Percentiles rank a stretch among this genome's conserved stretches.
Evolutionary conservation across 2,888 invertebrate species (phyloP).

Genomic region (Polyommatus icarus): DNA sequence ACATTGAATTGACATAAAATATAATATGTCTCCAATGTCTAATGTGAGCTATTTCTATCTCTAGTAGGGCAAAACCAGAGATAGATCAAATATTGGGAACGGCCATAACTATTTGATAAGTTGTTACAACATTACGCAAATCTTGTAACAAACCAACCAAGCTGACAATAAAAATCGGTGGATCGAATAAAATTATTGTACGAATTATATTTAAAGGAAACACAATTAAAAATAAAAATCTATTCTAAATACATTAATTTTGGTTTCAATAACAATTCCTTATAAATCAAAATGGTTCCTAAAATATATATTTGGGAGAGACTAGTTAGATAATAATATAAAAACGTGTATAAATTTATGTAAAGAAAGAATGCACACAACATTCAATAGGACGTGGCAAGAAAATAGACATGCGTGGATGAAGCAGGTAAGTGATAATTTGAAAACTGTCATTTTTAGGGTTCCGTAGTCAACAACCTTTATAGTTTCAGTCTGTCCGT

Average conservation of each 20-base stretch:
- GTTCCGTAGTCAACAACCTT: too few species aligned
- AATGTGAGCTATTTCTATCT: too few species aligned
- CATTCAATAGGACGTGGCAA: not conserved
- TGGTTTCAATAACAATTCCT: not conserved
- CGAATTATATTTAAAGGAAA: not conserved
- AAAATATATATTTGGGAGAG: conserved; percentile 1
- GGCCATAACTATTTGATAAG: too few species aligned
- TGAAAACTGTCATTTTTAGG: too few species aligned
- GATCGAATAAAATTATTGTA: not conserved
- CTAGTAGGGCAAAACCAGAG: too few species aligned
- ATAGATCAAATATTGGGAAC: too few species aligned
- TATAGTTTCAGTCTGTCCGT: too few species aligned
- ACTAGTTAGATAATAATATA: conserved; percentile 10
- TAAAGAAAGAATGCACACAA: conserved; percentile 21
- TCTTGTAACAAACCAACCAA: not conserved
- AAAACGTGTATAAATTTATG: conserved; percentile 21
- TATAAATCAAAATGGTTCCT: not conserved
- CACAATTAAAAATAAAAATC: not conserved
- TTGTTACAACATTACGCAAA: not conserved
- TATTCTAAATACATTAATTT: not conserved
- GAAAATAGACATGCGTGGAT: not conserved
- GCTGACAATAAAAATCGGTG: not conserved
- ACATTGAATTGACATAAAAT: too few species aligned
- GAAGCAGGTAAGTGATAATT: too few species aligned
- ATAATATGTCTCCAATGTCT: too few species aligned